Evolutionary conservation across 2,888 invertebrate species (phyloP).

Genomic region (Aleiodes testaceus): DNA sequence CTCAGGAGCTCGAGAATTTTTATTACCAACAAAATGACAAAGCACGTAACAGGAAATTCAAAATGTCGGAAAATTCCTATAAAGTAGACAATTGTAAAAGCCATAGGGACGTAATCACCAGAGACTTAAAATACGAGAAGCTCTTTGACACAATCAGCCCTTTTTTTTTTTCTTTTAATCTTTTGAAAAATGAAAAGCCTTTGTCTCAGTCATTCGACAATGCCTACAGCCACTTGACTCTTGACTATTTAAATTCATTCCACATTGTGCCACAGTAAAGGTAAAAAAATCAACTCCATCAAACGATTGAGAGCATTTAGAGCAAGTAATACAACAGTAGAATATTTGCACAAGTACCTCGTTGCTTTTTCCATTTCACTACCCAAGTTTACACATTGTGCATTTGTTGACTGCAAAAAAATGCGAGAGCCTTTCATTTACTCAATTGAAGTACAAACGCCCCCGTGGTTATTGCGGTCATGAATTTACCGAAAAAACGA

Average conservation of each 20-base stretch:
- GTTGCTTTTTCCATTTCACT: constrained; percentile 5
- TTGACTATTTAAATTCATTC: constrained; percentile 21
- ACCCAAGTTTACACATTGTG: constrained; percentile 1
- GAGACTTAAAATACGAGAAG: background rate
- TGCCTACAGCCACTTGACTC: background rate
- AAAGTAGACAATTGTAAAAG: constrained; percentile 7
- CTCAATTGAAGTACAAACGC: too few species aligned
- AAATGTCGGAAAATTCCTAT: background rate
- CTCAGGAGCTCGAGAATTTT: background rate
- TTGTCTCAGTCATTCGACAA: background rate
- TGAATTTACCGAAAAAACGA: too few species aligned
- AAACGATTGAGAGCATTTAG: too few species aligned
- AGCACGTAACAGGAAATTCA: constrained; percentile 11
- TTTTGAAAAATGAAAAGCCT: constrained; percentile 4
- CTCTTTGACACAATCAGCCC: constrained; percentile 10
- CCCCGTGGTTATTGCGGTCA: too few species aligned
- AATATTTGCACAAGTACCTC: constrained; percentile 13
- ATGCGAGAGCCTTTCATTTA: constrained; percentile 1
- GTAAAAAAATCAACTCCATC: too few species aligned
- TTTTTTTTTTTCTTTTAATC: background rate
- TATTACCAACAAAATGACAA: constrained; percentile 2
- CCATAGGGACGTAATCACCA: constrained; percentile 1
- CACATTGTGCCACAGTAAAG: background rate
- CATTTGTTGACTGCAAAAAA: constrained; percentile 21
- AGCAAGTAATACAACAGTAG: too few species aligned